These are phyloP conservation scores for Leucoma salicis DNA, from an alignment of 2,888 invertebrate species.

Conservation along the genomic window DNA sequence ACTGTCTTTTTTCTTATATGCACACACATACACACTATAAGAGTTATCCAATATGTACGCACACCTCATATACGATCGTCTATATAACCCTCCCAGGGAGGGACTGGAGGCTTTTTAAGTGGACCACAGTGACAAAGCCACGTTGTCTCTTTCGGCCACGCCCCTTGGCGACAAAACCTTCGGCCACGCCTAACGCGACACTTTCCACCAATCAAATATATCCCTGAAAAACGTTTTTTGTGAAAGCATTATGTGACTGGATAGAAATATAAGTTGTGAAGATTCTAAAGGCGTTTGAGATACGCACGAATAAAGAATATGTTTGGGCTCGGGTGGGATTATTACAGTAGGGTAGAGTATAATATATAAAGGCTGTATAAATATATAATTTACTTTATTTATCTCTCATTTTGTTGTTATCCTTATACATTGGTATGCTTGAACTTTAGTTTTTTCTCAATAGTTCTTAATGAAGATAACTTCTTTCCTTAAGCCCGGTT, in stretches of 20 bases:
- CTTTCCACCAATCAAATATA: conserved; percentile 64
- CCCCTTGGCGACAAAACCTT: conserved; percentile 75
- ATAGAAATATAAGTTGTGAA: conserved; percentile 23
- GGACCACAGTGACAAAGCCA: conserved; percentile 64
- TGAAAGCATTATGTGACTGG: conserved; percentile 26
- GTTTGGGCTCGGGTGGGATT: conserved; percentile 3
- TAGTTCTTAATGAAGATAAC: too few relatives aligned
- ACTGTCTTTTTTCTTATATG: too few relatives aligned
- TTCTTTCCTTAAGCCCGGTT: too few relatives aligned
- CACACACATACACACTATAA: not conserved
- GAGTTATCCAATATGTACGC: not conserved
- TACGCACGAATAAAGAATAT: conserved; percentile 4
- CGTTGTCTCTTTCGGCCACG: conserved; percentile 64
- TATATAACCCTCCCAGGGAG: conserved; percentile 31
- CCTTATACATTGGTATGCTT: too few relatives aligned
- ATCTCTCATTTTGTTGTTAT: too few relatives aligned
- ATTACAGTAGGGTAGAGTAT: not conserved
- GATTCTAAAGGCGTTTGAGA: conserved; percentile 15
- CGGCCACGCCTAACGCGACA: conserved; percentile 74
- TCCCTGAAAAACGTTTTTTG: conserved; percentile 49
- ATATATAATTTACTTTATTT: too few relatives aligned
- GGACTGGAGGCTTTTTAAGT: conserved; percentile 58
- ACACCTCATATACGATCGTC: conserved; percentile 16
- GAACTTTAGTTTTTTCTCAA: too few relatives aligned
- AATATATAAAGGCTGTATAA: not conserved